Evolutionary conservation across 2,888 invertebrate species (phyloP).

Genomic region (Corythucha ciliata): DNA sequence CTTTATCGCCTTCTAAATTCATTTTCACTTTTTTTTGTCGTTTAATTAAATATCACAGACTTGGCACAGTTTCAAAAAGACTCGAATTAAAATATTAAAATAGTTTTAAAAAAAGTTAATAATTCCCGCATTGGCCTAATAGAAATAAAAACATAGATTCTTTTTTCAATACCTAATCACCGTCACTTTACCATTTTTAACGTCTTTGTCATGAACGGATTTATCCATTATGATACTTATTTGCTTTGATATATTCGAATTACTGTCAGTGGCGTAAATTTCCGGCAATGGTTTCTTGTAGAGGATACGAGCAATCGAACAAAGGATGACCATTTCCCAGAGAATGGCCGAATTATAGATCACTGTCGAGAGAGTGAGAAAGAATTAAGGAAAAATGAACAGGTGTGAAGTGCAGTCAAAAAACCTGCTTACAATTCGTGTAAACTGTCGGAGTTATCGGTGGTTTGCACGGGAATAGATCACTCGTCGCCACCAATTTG

Average conservation of each 20-base stretch:
- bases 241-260: constrained; percentile 29
- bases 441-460: constrained; percentile 57
- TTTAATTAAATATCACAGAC: too few species aligned
- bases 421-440: constrained; percentile 51
- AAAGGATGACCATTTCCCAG: constrained; percentile 58
- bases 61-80: too few species aligned
- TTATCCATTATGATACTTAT: too few species aligned
- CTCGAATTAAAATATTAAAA: too few species aligned
- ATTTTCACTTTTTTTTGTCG: too few species aligned
- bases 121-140: too few species aligned
- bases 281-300: constrained; percentile 47
- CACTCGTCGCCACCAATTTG: constrained; percentile 46
- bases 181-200: too few species aligned
- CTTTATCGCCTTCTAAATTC: too few species aligned
- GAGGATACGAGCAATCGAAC: constrained; percentile 52
- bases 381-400: neutral
- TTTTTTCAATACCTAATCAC: too few species aligned
- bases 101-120: too few species aligned
- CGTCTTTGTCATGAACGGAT: too few species aligned
- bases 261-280: constrained; percentile 24
- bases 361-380: constrained; percentile 48
- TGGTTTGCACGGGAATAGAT: constrained; percentile 53
- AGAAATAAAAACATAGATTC: too few species aligned
- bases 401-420: neutral
- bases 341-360: constrained; percentile 57